These are phyloP conservation scores for Drosophila seguyi DNA, from an alignment of 1,140 invertebrate species.

Conservation along the genomic window DNA sequence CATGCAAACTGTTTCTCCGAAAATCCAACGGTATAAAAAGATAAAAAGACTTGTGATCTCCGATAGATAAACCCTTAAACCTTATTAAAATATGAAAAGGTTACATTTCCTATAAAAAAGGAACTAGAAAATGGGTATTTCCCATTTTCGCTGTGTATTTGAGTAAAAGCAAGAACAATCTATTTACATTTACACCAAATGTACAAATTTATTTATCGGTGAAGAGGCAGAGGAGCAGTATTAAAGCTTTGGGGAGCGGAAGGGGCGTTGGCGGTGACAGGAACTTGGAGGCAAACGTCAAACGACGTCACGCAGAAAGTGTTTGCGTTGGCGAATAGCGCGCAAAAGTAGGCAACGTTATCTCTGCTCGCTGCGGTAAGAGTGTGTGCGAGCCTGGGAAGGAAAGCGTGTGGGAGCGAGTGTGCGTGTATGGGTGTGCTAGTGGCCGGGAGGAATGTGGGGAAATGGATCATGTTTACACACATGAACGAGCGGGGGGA, in stretches of 20 bases:
- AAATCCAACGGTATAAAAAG: background rate
- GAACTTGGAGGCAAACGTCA: slow-evolving; percentile 38
- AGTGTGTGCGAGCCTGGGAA: slow-evolving; percentile 4
- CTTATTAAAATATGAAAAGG: too few species aligned
- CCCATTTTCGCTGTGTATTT: background rate
- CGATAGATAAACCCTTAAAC: background rate
- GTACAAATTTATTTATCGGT: slow-evolving; percentile 83
- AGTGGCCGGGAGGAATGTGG: slow-evolving; percentile 10
- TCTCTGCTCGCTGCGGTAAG: slow-evolving; percentile 56
- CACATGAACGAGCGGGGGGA: slow-evolving; percentile 40
- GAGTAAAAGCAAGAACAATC: slow-evolving; percentile 49
- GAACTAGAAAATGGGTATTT: background rate
- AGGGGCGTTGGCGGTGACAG: background rate
- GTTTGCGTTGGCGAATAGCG: slow-evolving; percentile 77
- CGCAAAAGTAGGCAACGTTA: slow-evolving; percentile 81
- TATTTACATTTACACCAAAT: slow-evolving; percentile 84
- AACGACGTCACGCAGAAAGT: slow-evolving; percentile 74
- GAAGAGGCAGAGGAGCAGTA: slow-evolving; percentile 17
- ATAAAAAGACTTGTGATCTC: background rate
- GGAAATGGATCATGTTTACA: slow-evolving; percentile 62
- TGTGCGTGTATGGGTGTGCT: background rate
- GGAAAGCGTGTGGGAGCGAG: slow-evolving; percentile 6
- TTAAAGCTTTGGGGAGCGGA: background rate
- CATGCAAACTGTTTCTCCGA: background rate
- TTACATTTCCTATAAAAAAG: too few species aligned